Evolutionary conservation across 2,113 vertebrate species (phyloP).

Genomic region (Bettongia penicillata): DNA sequence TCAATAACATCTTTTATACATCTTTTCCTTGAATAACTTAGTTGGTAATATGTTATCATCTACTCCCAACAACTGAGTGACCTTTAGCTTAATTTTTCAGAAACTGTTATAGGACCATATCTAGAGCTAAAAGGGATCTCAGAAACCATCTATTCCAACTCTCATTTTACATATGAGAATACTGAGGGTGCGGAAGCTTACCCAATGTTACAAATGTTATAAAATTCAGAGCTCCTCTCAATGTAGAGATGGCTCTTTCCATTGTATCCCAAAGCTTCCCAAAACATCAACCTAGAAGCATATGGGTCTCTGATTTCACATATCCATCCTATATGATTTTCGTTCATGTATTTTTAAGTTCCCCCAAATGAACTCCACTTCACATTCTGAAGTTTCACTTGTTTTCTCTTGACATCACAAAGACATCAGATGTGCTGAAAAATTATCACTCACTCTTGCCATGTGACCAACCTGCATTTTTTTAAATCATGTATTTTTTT

Average conservation of each 20-base stretch:
- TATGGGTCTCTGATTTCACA: background rate
- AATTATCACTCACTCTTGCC: background rate
- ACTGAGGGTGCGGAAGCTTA: background rate
- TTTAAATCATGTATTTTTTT: background rate
- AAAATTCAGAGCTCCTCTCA: background rate
- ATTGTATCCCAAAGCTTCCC: background rate
- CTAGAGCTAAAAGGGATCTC: background rate
- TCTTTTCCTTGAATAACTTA: background rate
- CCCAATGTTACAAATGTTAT: background rate
- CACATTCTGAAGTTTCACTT: background rate
- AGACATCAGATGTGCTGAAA: background rate
- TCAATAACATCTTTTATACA: background rate
- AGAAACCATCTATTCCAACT: background rate
- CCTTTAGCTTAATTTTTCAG: background rate
- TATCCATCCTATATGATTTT: background rate
- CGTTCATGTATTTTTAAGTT: background rate
- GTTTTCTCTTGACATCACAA: background rate
- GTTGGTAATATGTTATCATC: background rate
- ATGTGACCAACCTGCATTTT: background rate
- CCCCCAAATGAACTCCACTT: background rate
- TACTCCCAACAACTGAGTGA: background rate
- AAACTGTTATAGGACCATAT: background rate
- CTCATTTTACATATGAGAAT: background rate
- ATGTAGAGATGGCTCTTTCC: background rate
- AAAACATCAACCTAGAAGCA: background rate